Percentiles rank a stretch among this genome's conserved stretches.
These are phyloP conservation scores for Rhizoglyphus robini DNA, from an alignment of 1,140 invertebrate genomes.

Conservation along the genomic window DNA sequence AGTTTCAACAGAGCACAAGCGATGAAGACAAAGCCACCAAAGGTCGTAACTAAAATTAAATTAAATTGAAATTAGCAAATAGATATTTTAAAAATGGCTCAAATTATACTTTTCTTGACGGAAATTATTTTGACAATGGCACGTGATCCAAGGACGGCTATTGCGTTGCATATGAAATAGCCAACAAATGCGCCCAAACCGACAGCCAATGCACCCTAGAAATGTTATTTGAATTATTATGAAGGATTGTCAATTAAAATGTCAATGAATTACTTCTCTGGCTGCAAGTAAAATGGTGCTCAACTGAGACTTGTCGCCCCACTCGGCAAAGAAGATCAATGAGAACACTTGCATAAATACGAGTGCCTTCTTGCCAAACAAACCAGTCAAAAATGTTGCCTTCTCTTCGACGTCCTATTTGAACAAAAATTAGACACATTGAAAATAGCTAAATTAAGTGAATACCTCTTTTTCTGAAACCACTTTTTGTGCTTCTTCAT, in stretches of 20 bases:
- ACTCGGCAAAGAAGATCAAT: constrained; percentile 93
- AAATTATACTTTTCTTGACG: constrained; percentile 45
- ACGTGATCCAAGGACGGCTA: constrained; percentile 87
- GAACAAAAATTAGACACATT: background rate
- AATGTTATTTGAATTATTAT: constrained; percentile 97
- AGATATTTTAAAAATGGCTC: background rate
- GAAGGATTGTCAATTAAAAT: constrained; percentile 84
- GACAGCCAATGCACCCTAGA: constrained; percentile 56
- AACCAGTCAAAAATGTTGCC: constrained; percentile 17
- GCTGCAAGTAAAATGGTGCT: constrained; percentile 90
- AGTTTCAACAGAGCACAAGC: constrained; percentile 43
- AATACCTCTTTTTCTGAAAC: background rate
- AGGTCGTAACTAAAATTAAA: constrained; percentile 57
- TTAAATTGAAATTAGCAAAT: background rate
- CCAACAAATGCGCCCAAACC: constrained; percentile 81
- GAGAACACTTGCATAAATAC: constrained; percentile 52
- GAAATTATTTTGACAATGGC: constrained; percentile 93
- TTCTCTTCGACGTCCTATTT: constrained; percentile 11
- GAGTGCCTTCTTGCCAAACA: constrained; percentile 24
- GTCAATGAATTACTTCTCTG: constrained; percentile 50
- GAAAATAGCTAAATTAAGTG: background rate
- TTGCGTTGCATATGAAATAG: constrained; percentile 83
- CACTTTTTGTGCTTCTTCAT: background rate
- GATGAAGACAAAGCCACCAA: constrained; percentile 82
- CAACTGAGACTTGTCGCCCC: constrained; percentile 94